Evolutionary conservation across 1,140 invertebrate genomes (phyloP), one percentile per base, ranked within the genome.

Genomic region (Trialeurodes vaporariorum): DNA sequence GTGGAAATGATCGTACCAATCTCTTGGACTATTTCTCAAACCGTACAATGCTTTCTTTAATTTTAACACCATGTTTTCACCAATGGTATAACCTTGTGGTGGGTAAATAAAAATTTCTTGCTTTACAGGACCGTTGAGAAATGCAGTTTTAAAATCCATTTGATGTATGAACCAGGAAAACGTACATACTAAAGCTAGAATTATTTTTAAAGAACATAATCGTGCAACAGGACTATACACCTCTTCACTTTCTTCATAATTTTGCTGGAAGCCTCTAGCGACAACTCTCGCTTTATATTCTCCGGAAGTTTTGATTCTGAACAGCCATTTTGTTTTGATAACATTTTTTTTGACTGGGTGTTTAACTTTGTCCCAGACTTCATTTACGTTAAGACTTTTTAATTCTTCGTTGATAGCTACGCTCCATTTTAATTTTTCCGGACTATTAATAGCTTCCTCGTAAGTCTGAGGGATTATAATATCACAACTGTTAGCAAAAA

Each of bases 261-360:
- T 40, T 40, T 65, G 27, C 65, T 72, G 68, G 68, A 71, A 74
- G n/a, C 71, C 69, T 71, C 68, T 73, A 65, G 68, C 72, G 27
- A 75, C 71, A 26, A 74, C 25, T 60, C 72, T 65, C 21, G 71
- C 72, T 67, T 75, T 73, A 59, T 71, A n/a, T n/a, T n/a, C n/a
- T n/a, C n/a, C n/a, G n/a, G n/a, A n/a, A n/a, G n/a, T n/a, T n/a
- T n/a, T n/a, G n/a, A n/a, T n/a, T n/a, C n/a, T n/a, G n/a, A n/a
- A n/a, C n/a, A n/a, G n/a, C n/a, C n/a, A n/a, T n/a, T n/a, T n/a
- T n/a, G n/a, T n/a, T n/a, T n/a, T n/a, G n/a, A n/a, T n/a, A n/a
- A n/a, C n/a, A n/a, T n/a, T n/a, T n/a, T n/a, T n/a, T n/a, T n/a
- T n/a, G n/a, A n/a, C n/a, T n/a, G n/a, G n/a, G n/a, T n/a, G n/a